Conservation (phyloP, 2,113 vertebrate species). For the Clupea harengus region DNA sequence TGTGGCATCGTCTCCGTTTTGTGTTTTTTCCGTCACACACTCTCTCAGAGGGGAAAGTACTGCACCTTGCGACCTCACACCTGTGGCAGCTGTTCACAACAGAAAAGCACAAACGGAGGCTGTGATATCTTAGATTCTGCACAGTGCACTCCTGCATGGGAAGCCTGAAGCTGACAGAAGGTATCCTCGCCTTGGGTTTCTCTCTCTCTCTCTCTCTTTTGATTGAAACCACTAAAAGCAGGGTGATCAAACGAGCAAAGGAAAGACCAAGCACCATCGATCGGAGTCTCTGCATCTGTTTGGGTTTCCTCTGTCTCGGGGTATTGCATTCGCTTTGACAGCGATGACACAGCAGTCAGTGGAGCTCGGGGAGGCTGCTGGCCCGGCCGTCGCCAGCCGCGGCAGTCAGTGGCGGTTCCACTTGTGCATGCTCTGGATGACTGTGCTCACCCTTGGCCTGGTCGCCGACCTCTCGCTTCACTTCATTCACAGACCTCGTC, state of each 20-base stretch:
- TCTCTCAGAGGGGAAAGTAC: slow-evolving; percentile 59
- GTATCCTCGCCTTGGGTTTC: not conserved
- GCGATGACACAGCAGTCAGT: slow-evolving; percentile 48
- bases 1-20: slow-evolving; percentile 17
- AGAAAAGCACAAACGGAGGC: slow-evolving; percentile 26
- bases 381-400: slow-evolving; percentile 2
- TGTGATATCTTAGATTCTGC: slow-evolving; percentile 33
- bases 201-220: not conserved
- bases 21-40: slow-evolving; percentile 26
- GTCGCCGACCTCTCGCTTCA: slow-evolving; percentile 44
- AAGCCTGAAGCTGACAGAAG: slow-evolving; percentile 36
- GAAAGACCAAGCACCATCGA: too few species aligned
- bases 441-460: slow-evolving; percentile 56
- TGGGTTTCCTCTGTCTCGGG: not conserved
- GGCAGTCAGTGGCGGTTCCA: slow-evolving; percentile 31
- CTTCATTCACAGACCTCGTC: slow-evolving; percentile 43
- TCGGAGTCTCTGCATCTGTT: not conserved
- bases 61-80: slow-evolving; percentile 35
- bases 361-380: slow-evolving; percentile 19
- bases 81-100: slow-evolving; percentile 22
- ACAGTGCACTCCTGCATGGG: slow-evolving; percentile 54
- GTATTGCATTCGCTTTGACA: not conserved
- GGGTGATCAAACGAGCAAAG: not conserved
- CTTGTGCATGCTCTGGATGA: slow-evolving; percentile 62
- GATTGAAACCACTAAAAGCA: not conserved